Percentiles rank a stretch among this genome's conserved stretches.
phyloP scores from a whole-genome alignment of 2,888 invertebrate genomes.

The Ochropacha duplaris region DNA sequence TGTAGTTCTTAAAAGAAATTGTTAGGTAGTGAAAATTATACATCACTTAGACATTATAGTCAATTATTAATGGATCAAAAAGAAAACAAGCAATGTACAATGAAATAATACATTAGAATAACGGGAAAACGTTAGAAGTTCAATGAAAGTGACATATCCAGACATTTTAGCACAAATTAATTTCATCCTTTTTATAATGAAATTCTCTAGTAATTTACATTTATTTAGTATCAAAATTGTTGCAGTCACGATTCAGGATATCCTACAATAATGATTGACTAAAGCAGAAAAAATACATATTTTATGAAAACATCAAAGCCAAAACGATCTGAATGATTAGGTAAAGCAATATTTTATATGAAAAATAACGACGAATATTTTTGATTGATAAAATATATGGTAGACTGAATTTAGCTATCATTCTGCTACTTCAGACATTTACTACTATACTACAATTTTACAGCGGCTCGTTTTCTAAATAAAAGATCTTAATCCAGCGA shows the following conservation, averaged over 20 bases:
- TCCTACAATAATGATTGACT: not conserved
- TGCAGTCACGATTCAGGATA: not conserved
- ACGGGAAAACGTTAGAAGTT: not conserved
- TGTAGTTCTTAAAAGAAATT: not conserved
- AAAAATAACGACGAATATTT: not conserved
- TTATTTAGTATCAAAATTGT: not conserved
- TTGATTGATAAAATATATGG: not conserved
- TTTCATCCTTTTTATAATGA: not conserved
- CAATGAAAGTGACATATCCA: not conserved
- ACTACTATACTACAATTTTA: constrained; percentile 7
- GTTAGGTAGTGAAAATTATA: not conserved
- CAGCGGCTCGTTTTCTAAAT: constrained; percentile 7
- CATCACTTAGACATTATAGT: not conserved
- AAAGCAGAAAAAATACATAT: not conserved
- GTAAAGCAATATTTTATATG: not conserved
- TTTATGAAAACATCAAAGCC: not conserved
- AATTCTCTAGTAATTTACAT: not conserved
- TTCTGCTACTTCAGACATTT: not conserved
- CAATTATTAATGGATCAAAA: not conserved
- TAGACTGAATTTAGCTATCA: not conserved
- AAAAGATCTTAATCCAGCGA: constrained; percentile 14
- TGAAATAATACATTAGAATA: not conserved
- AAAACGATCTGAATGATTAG: not conserved
- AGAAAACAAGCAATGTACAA: not conserved
- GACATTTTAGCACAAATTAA: not conserved